Evolutionary conservation across 1,140 invertebrate genomes (phyloP).

Genomic region (Panagrolaimus sp.): DNA sequence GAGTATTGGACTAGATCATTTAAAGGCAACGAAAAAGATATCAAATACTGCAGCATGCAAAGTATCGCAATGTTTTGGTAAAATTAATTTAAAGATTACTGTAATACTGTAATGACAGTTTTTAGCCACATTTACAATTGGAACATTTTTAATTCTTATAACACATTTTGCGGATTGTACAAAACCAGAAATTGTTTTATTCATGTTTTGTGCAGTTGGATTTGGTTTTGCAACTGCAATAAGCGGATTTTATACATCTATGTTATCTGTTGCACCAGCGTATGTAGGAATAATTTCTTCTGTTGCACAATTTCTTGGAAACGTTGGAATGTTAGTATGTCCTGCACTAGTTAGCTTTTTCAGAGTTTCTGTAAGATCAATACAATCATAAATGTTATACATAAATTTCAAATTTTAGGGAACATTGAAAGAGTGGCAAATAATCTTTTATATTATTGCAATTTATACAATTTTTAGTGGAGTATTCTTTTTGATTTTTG

Average conservation of each 20-base stretch:
- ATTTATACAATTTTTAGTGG: slow-evolving; percentile 6
- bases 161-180: not conserved
- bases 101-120: not conserved
- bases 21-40: not conserved
- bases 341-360: slow-evolving; percentile 2
- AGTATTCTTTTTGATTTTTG: slow-evolving; percentile 8
- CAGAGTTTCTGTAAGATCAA: not conserved
- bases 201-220: slow-evolving; percentile 1
- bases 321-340: not conserved
- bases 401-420: not conserved
- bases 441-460: slow-evolving; percentile 4
- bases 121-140: slow-evolving; percentile 8
- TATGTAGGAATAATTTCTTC: slow-evolving; percentile 13
- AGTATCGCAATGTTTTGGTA: slow-evolving; percentile 10
- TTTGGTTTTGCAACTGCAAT: slow-evolving; percentile 9
- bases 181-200: not conserved
- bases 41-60: slow-evolving; percentile 5
- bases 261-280: slow-evolving; percentile 9
- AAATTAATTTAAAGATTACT: not conserved
- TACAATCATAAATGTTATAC: too few species aligned
- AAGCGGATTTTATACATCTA: slow-evolving; percentile 9
- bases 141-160: not conserved
- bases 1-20: not conserved
- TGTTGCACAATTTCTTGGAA: slow-evolving; percentile 5
- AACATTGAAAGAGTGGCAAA: not conserved